These are phyloP conservation scores for Rambutsinella grinnellia DNA, from an alignment of 2,888 invertebrate species.

Conservation along the genomic window DNA sequence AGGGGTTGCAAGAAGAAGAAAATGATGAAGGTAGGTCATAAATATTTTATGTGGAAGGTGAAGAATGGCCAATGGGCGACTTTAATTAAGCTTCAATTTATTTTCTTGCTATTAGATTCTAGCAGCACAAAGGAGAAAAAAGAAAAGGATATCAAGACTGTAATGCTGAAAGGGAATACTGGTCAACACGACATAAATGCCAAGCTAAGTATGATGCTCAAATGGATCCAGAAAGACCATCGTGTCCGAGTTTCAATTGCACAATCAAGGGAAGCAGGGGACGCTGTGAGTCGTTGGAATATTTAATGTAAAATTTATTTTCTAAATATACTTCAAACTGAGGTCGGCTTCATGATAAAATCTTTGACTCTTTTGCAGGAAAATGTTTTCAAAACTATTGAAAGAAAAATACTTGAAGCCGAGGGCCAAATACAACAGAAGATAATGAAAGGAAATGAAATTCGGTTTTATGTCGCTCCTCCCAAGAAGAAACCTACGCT, in stretches of 20 bases:
- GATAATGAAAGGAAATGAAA: conserved; percentile 55
- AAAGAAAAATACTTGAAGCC: conserved; percentile 40
- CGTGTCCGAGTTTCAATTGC: conserved; percentile 53
- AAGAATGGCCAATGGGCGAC: neutral
- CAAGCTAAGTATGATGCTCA: conserved; percentile 52
- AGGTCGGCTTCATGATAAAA: neutral
- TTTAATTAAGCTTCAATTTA: neutral
- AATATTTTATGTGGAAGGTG: neutral
- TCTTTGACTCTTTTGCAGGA: conserved; percentile 58
- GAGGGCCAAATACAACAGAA: conserved; percentile 58
- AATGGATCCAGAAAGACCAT: conserved; percentile 59
- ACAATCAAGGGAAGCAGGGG: conserved; percentile 49
- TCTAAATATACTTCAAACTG: too few relatives aligned
- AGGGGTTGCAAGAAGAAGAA: too few relatives aligned
- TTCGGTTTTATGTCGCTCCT: conserved; percentile 57
- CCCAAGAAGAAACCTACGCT: conserved; percentile 36
- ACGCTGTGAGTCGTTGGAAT: conserved; percentile 57
- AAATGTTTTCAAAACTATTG: conserved; percentile 54
- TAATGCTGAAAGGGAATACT: conserved; percentile 54
- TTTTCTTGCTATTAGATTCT: too few relatives aligned
- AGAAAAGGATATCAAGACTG: conserved; percentile 59
- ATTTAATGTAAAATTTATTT: too few relatives aligned
- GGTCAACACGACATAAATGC: conserved; percentile 54
- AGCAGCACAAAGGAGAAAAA: conserved; percentile 1
- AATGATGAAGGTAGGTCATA: neutral